phyloP scores from a whole-genome alignment of 2,888 invertebrate species.

The Acrobasis repandana region DNA sequence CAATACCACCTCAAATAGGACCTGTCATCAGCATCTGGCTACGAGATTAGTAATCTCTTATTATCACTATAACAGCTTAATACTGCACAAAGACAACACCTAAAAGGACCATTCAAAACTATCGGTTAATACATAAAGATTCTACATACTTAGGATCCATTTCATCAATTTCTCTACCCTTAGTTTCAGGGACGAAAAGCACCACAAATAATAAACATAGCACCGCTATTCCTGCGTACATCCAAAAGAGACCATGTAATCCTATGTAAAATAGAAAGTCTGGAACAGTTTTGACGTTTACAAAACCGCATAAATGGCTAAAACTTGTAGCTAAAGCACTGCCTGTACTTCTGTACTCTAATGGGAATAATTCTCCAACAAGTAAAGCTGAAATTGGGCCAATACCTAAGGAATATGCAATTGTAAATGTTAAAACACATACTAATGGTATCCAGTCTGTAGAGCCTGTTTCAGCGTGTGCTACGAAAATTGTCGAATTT shows the following conservation, averaged over 20 bases:
- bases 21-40: constrained; percentile 1
- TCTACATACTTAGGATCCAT: constrained; percentile 89
- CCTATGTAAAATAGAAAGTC: constrained; percentile 89
- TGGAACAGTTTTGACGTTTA: constrained; percentile 92
- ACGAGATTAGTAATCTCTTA: constrained; percentile 19
- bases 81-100: constrained; percentile 16
- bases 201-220: constrained; percentile 91
- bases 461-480: constrained; percentile 71
- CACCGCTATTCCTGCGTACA: constrained; percentile 91
- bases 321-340: constrained; percentile 89
- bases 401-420: constrained; percentile 91
- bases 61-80: constrained; percentile 23
- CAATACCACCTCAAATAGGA: constrained; percentile 20
- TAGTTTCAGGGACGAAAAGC: constrained; percentile 94
- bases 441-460: constrained; percentile 93
- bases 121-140: constrained; percentile 81
- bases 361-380: constrained; percentile 88
- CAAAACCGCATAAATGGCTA: constrained; percentile 93
- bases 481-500: constrained; percentile 52
- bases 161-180: constrained; percentile 93
- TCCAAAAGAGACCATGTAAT: constrained; percentile 92
- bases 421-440: constrained; percentile 91
- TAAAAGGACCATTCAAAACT: constrained; percentile 40
- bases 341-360: constrained; percentile 87
- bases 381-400: constrained; percentile 89